Base-by-base conservation (phyloP, 2,797 vertebrate genomes). In the Coreius guichenoti region DNA sequence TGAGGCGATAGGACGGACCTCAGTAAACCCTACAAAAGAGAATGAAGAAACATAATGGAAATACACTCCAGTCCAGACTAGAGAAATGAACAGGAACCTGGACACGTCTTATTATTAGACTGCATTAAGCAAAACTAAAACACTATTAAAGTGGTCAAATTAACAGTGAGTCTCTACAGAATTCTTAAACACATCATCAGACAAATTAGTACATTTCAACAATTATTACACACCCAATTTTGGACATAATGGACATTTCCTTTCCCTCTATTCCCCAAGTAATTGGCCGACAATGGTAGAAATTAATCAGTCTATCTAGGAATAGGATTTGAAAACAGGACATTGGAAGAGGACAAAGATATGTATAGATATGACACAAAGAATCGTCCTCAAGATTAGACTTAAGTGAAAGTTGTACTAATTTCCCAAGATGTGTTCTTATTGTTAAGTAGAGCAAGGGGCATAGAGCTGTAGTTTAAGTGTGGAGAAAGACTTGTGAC, bases 1-100 rank as follows among this genome's bases (percentile, higher is more conserved):
- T 90, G 88, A 82, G 89, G 91, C 69, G 90, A 93, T 69, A 99
- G 92, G 87, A 94, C 94, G 56, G 94, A 93, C 89, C 95, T 95
- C 93, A 99, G 92, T 90, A 96, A 94, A 8, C 94, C 95, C 98
- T 99, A 93, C 80, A 89, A 23, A 84, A 33, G n/a, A n/a, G 56
- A 69, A 70, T 23, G 6, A 33, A 70, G n/a, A 70, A 70, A 26
- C 45, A 47, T 14, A 47, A 68, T 1, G 16, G 31, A 26, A 73
- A 86, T n/a, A 56, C 43, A 81, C 51, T 79, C 69, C 39, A 19
- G 54, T 51, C 49, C 67, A 84, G 47, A 61, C 47, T n/a, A 56
- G 74, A 61, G 73, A 80, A 86, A 67, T 65, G 36, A 61, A 88
- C 21, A 49, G 45, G 26, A 86, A 79, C 89, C 74, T 87, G 78